Percentiles rank a stretch among this genome's conserved stretches.
These are phyloP conservation scores for Clepsis dumicolana DNA, from an alignment of 2,888 invertebrate species.

Conservation along the genomic window DNA sequence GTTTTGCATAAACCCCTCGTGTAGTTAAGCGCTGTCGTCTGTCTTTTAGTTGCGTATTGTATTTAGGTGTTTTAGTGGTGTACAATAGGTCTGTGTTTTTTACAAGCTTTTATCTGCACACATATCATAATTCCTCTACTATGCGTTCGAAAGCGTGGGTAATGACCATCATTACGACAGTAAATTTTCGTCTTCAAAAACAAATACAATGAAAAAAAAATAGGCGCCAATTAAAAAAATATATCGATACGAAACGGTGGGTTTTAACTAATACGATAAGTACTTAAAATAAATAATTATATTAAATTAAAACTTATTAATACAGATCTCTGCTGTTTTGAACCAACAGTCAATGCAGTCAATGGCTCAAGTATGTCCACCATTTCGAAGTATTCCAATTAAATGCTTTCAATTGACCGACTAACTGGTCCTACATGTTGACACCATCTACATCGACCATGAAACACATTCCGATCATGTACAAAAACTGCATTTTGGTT, in stretches of 20 bases:
- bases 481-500: neutral
- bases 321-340: neutral
- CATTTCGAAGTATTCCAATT: neutral
- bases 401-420: neutral
- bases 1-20: slow-evolving; percentile 20
- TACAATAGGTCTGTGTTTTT: too few species aligned
- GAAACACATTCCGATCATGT: neutral
- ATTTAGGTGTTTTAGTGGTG: neutral
- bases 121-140: too few species aligned
- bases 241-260: too few species aligned
- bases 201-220: too few species aligned
- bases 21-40: slow-evolving; percentile 13
- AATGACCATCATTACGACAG: too few species aligned
- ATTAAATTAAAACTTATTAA: neutral
- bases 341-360: neutral
- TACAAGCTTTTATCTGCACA: too few species aligned
- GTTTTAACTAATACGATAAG: too few species aligned
- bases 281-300: too few species aligned
- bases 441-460: neutral
- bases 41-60: slow-evolving; percentile 7
- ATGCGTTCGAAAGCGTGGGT: too few species aligned
- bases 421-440: neutral
- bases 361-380: neutral
- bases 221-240: too few species aligned
- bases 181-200: too few species aligned